Base-by-base conservation (phyloP, 2,888 invertebrate species). In the Hydropsyche betteni region DNA sequence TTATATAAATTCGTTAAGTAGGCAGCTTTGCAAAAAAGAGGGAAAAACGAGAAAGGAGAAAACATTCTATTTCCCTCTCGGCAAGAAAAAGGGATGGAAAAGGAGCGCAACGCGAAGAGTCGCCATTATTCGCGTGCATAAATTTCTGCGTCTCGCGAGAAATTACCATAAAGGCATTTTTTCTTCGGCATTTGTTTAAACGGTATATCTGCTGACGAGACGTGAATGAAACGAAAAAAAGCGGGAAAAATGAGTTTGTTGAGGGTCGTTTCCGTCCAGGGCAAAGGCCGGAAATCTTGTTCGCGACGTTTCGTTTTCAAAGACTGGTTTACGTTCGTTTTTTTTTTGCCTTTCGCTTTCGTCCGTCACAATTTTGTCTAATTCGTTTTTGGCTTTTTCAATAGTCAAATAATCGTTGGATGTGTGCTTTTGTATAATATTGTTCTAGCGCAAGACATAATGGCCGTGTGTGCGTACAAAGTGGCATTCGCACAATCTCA, bases 1-100 rank as follows among this genome's bases (percentile, higher is more conserved):
- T 64, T 64, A 64, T 64, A n/a, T 64, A 64, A 64, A 64, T 64
- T 33, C n/a, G 64, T 34, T 64, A 64, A 64, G 36, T 64, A n/a
- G 36, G 64, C 34, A 6, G 36, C 64, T 64, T 36, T 34, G 36
- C 34, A 64, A 10, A 6, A 6, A 10, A 44, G 44, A 8, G 10
- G 6, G 44, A 44, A 44, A 44, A 44, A 44, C 6, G 10, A 44
- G 44, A 44, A 10, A n/a, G 64, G 10, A 64, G 34, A 61, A 64
- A 64, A 12, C 36, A 64, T 64, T 64, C 44, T 44, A 44, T 44
- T 44, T 44, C 10, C 6, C 6, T 36, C 64, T 14, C 16, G 16
- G 8, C 58, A 4, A 4, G 16, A 24, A 58, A 8, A 58, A 58
- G 16, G 16, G 8, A 1, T 24, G 16, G 58, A 5, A 58, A 58